phyloP scores from a whole-genome alignment of 2,888 invertebrate species.

The Theodoxus fluviatilis region DNA sequence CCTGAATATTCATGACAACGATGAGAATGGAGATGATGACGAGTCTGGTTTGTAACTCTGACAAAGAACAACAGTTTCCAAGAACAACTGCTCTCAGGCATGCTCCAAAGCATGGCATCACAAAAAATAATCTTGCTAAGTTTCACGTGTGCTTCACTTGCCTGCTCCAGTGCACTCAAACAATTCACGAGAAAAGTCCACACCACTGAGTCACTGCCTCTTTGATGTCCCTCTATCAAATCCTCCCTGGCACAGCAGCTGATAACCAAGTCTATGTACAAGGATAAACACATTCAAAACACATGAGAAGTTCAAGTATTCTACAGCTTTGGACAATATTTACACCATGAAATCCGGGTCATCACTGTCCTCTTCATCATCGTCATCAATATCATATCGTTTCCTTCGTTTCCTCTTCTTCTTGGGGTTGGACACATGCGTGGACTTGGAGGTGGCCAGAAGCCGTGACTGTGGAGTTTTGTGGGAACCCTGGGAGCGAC shows the following conservation, averaged over 20 bases:
- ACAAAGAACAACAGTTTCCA: slow-evolving; percentile 20
- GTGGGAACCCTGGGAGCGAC: slow-evolving; percentile 28
- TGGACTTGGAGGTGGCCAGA: slow-evolving; percentile 23
- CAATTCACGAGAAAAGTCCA: too few species aligned
- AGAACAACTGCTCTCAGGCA: slow-evolving; percentile 13
- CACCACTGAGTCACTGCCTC: too few species aligned
- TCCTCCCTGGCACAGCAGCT: not conserved
- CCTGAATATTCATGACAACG: slow-evolving; percentile 33
- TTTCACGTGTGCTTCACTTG: too few species aligned
- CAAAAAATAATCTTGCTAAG: too few species aligned
- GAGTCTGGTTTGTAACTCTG: slow-evolving; percentile 19
- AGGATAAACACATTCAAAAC: slow-evolving; percentile 8
- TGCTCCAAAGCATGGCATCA: too few species aligned
- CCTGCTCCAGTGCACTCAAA: too few species aligned
- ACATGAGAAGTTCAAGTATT: slow-evolving; percentile 23
- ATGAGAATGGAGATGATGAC: slow-evolving; percentile 22
- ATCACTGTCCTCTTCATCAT: slow-evolving; percentile 51
- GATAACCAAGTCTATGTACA: not conserved
- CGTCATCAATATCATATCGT: slow-evolving; percentile 48
- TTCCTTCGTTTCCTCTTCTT: slow-evolving; percentile 54
- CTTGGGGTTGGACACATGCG: slow-evolving; percentile 30
- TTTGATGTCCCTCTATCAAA: not conserved
- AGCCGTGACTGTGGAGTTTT: slow-evolving; percentile 28
- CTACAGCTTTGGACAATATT: slow-evolving; percentile 30
- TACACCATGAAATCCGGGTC: slow-evolving; percentile 61